Evolutionary conservation across 2,113 vertebrate genomes (phyloP), one percentile per base, ranked within the genome.

Genomic region (Stomatorhinus ivindoensis): DNA sequence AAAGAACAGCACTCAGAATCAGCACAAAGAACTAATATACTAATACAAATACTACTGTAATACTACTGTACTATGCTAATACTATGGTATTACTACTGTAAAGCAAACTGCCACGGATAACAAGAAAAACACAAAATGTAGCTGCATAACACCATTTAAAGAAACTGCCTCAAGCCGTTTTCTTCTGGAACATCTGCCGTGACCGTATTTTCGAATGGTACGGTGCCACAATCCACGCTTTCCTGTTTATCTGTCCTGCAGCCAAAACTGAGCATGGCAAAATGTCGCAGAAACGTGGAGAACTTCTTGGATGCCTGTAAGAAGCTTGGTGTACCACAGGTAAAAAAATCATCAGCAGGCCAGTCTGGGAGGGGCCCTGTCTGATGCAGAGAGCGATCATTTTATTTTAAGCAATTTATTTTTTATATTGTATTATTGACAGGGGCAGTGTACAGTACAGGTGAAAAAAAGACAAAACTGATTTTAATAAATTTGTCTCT

Each of bases 201-300:
- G 27, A 76, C 69, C 0, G 31, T 15, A 2, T 69, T 69, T 31
- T 13, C n/a, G 2, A 86, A n/a, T 5, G 84, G 24, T 48, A 9
- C 7, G 2, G 50, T 13, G 5, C 24, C 53, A 39, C 27, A 35
- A 53, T 53, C 50, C 50, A 19, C 44, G 50, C 15, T 89, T 47
- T 10, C 42, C 91, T 2, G 91, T 91, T 91, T 85, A 15, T 82
- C 42, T 88, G 31, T 69, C 92, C 94, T 94, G 90, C 93, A 99
- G 98, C 98, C 98, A 95, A 99, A 99, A 94, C 96, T 99, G 90
- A 99, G 98, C 94, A 99, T 99, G 98, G 98, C 98, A 89, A 99
- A 99, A 92, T 99, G 98, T 92, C 96, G 98, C 92, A 96, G 98
- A 95, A 99, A 99, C 61, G 98, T 99, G 90, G 98, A 99, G 95